Percentiles rank a stretch among this genome's conserved stretches.
Conservation (phyloP, 2,797 vertebrate genomes). For the Oreortyx pictus region DNA sequence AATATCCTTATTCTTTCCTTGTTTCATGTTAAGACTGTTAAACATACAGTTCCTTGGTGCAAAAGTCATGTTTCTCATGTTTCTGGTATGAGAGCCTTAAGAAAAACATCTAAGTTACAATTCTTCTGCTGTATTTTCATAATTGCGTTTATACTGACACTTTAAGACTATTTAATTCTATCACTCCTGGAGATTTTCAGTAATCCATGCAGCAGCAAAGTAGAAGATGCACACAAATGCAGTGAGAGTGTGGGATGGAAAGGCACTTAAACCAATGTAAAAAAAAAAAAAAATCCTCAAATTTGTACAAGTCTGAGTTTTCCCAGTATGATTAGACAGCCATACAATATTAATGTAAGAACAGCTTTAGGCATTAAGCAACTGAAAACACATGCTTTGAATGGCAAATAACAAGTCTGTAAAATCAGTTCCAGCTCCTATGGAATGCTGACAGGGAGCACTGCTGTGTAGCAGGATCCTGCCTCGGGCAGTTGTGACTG, state of each 20-base stretch:
- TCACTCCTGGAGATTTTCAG: neutral
- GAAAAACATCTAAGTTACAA: neutral
- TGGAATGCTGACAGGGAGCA: neutral
- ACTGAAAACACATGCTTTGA: neutral
- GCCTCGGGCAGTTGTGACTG: neutral
- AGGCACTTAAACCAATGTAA: neutral
- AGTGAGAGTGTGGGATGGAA: neutral
- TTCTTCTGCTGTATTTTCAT: neutral
- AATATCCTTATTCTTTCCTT: neutral
- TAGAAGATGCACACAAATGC: neutral
- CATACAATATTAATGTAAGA: neutral
- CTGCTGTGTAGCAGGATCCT: neutral
- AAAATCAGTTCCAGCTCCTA: neutral
- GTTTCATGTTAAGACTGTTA: neutral
- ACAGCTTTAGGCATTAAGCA: neutral
- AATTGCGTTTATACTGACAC: neutral
- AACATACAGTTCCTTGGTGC: neutral
- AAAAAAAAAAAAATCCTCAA: neutral
- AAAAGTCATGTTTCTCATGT: neutral
- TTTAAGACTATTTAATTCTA: slow-evolving; percentile 3
- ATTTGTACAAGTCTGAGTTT: neutral
- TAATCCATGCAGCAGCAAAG: neutral
- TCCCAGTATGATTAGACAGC: neutral
- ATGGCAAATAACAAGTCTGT: neutral
- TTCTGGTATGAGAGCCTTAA: neutral